phyloP scores from a whole-genome alignment of 2,888 invertebrate genomes.

The Clitarchus hookeri region DNA sequence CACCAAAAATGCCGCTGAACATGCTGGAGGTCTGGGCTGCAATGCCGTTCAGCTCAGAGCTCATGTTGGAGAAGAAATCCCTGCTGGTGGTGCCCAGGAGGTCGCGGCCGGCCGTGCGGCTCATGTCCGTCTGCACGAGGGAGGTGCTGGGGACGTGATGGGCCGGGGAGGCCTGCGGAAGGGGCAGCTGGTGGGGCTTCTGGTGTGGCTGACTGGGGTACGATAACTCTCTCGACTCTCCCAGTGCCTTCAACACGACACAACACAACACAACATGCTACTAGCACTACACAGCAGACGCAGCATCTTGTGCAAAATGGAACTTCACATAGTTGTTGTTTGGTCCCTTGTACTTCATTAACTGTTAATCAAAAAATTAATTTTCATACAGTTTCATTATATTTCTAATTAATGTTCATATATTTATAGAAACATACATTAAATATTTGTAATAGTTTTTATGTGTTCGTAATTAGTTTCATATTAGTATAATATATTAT shows the following conservation, averaged over 20 bases:
- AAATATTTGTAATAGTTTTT: no score
- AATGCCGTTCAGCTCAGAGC: slow-evolving; percentile 89
- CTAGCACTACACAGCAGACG: no score
- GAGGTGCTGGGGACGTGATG: slow-evolving; percentile 57
- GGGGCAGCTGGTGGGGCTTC: slow-evolving; percentile 30
- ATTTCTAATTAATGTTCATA: no score
- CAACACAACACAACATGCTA: not conserved
- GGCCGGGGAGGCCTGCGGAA: slow-evolving; percentile 29
- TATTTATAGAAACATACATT: no score
- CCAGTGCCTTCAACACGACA: slow-evolving; percentile 54
- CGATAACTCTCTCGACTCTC: slow-evolving; percentile 54
- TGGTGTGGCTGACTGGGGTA: slow-evolving; percentile 41
- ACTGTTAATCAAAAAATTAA: no score
- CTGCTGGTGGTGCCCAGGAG: slow-evolving; percentile 62
- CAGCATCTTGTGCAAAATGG: no score
- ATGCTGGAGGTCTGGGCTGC: slow-evolving; percentile 92
- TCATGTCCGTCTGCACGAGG: slow-evolving; percentile 63
- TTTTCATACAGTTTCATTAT: no score
- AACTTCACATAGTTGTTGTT: no score
- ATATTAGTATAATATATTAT: no score
- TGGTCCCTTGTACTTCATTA: no score
- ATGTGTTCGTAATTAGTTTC: no score
- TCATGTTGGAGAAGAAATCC: slow-evolving; percentile 88
- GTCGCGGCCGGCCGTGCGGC: slow-evolving; percentile 54
- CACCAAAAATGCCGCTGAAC: slow-evolving; percentile 92